Conservation (phyloP, 2,888 invertebrate species). For the Drosophila vallismaia region DNA sequence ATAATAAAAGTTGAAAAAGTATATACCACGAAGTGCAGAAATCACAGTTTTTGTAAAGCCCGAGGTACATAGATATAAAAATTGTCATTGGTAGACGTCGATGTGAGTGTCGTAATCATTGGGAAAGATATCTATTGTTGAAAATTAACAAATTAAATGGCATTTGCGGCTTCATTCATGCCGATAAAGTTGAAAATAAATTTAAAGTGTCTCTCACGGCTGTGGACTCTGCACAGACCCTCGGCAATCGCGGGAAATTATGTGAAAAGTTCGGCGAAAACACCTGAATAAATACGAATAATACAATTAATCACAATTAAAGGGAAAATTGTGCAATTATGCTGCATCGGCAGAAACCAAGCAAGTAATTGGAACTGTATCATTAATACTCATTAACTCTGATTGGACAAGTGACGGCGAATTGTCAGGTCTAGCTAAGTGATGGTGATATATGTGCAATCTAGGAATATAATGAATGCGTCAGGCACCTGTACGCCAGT, state of each 20-base stretch:
- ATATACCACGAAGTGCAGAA: constrained; percentile 12
- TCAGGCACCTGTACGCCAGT: neutral
- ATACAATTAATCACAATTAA: constrained; percentile 63
- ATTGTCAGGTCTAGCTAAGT: constrained; percentile 37
- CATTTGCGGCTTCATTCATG: constrained; percentile 75
- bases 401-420: constrained; percentile 45
- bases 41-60: constrained; percentile 53
- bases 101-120: constrained; percentile 28
- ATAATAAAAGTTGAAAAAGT: constrained; percentile 53
- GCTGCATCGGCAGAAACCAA: constrained; percentile 48
- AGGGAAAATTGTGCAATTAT: constrained; percentile 36
- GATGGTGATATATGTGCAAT: constrained; percentile 40
- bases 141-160: constrained; percentile 71
- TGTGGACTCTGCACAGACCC: constrained; percentile 41
- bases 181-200: constrained; percentile 68
- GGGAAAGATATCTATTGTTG: constrained; percentile 60
- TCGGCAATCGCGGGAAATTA: constrained; percentile 37
- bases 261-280: constrained; percentile 34
- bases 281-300: constrained; percentile 17
- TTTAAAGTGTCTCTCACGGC: constrained; percentile 60
- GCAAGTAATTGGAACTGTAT: constrained; percentile 59
- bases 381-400: constrained; percentile 65
- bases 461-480: constrained; percentile 48
- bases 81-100: neutral
- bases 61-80: constrained; percentile 39